phyloP scores from a whole-genome alignment of 2,797 vertebrate species.

The Pantherophis alleghaniensis region DNA sequence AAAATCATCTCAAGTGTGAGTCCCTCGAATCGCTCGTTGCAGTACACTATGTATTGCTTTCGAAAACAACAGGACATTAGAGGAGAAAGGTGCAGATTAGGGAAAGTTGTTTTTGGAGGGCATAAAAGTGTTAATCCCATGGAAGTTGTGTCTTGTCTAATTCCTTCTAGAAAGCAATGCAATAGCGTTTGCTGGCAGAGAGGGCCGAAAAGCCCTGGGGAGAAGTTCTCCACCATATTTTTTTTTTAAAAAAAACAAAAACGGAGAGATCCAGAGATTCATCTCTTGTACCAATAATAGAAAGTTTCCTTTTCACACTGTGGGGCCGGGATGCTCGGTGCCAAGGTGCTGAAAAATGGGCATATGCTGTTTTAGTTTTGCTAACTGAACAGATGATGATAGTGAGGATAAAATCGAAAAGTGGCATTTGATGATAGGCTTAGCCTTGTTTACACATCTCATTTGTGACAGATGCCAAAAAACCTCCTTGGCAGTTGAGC shows the following conservation, averaged over 20 bases:
- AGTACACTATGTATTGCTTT: not conserved
- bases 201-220: constrained; percentile 36
- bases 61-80: not conserved
- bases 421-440: not conserved
- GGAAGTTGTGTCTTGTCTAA: constrained; percentile 13
- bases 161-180: constrained; percentile 24
- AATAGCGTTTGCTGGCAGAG: constrained; percentile 55
- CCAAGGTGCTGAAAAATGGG: not conserved
- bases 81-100: not conserved
- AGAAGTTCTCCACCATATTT: constrained; percentile 10
- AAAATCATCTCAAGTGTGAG: not conserved
- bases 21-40: not conserved
- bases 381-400: not conserved
- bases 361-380: constrained; percentile 20
- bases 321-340: not conserved
- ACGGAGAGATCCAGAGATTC: not conserved
- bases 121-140: constrained; percentile 5
- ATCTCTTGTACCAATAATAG: not conserved
- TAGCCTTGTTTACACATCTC: not conserved
- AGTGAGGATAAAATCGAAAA: not conserved
- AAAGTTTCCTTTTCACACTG: not conserved
- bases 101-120: accelerated
- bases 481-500: not conserved
- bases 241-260: not conserved
- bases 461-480: not conserved